Base-by-base conservation (phyloP, 2,888 invertebrate genomes). In the Saturnia pavonia region DNA sequence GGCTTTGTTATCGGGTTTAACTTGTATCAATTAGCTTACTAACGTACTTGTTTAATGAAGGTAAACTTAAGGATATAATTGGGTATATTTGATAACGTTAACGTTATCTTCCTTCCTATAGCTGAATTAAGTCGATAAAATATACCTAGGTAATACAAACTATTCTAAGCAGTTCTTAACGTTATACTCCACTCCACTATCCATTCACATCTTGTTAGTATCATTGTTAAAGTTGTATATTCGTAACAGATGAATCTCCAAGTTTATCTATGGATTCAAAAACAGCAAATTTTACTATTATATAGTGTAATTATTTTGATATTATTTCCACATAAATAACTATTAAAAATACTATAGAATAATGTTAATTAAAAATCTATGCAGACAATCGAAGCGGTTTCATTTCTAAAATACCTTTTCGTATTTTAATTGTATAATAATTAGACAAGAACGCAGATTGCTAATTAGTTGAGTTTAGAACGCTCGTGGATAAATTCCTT, bases 1-100 rank as follows among this genome's bases (percentile, higher is more conserved):
- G 88, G 88, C 87, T 88, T 88, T 83, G 85, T 87, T 89, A 87
- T 85, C 84, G 83, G 74, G 73, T 77, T 80, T 83, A 86, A 86
- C 83, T 48, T 48, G 51, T 80, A 82, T 86, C 83, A 82, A 85
- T 84, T 85, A 84, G 76, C 76, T 77, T 78, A 77, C 79, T 78
- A 78, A 76, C 74, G 76, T 79, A 77, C 78, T 76, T 74, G 76
- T 78, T 80, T 83, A 85, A 83, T 84, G 79, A 82, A 77, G 51
- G 40, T 67, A 11, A 40, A n/a, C 16, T 40, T 40, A 19, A 65
- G 40, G 1, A 9, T 34, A 34, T 16, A 16, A n/a, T 40, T 65
- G 16, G 40, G 4, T n/a, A 65, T 40, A 40, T 65, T 40, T 65
- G 22, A 65, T 65, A 9, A 65, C 19, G 60, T 60, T 63, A 34